Conservation (phyloP, 2,888 invertebrate genomes). For the Pyrgus malvae region DNA sequence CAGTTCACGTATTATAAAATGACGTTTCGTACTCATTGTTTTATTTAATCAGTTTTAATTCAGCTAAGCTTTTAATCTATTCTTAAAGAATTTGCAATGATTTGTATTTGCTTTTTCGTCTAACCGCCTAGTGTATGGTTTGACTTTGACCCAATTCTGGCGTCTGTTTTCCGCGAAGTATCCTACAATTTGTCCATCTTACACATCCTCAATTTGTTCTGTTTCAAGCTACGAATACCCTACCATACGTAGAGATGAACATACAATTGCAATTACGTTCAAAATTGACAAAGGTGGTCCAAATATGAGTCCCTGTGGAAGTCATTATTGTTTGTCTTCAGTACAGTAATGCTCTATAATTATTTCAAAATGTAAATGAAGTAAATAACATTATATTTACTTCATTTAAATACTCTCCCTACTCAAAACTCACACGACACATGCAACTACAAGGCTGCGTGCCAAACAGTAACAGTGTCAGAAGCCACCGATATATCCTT, state of each 20-base stretch:
- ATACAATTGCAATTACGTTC: neutral
- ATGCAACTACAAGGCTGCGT: neutral
- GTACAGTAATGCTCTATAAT: neutral
- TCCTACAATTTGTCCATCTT: slow-evolving; percentile 13
- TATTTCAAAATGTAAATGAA: too few species aligned
- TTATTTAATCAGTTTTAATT: too few species aligned
- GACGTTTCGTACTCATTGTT: neutral
- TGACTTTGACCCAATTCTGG: slow-evolving; percentile 16
- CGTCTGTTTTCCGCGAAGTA: slow-evolving; percentile 13
- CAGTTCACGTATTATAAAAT: neutral
- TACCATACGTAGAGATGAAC: neutral
- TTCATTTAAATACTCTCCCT: too few species aligned
- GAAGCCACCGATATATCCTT: slow-evolving; percentile 15
- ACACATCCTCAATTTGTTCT: slow-evolving; percentile 12
- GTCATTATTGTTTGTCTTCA: neutral
- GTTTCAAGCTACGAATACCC: neutral
- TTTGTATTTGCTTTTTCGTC: neutral
- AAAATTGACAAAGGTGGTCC: neutral
- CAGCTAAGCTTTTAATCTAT: too few species aligned
- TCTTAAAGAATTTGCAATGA: neutral
- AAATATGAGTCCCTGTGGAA: neutral
- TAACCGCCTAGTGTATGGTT: neutral
- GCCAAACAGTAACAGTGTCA: slow-evolving; percentile 9
- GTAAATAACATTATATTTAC: too few species aligned
- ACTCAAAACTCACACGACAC: neutral